These are phyloP conservation scores for Parauchenoglanis punctatus DNA, from an alignment of 2,797 vertebrate genomes.

Conservation along the genomic window DNA sequence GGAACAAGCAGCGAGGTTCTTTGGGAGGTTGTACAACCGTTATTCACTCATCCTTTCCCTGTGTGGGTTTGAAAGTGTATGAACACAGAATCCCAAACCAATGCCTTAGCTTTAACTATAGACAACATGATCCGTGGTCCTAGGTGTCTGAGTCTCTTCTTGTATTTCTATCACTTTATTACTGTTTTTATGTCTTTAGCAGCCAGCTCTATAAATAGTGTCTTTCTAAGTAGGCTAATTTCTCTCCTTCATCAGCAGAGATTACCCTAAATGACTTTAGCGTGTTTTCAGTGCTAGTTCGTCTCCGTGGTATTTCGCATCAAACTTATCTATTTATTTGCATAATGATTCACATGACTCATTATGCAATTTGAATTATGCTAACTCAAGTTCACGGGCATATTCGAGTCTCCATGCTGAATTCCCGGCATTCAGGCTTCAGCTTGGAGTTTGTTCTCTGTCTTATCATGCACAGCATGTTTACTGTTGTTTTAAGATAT, in stretches of 20 bases:
- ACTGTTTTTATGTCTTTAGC: neutral
- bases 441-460: constrained; percentile 1
- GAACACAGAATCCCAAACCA: neutral
- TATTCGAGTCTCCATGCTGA: constrained; percentile 38
- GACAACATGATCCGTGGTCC: neutral
- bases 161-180: neutral
- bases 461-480: neutral
- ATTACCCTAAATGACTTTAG: constrained; percentile 35
- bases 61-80: constrained; percentile 6
- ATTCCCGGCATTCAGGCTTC: constrained; percentile 36
- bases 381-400: constrained; percentile 52
- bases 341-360: constrained; percentile 58
- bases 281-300: constrained; percentile 25
- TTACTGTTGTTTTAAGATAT: constrained; percentile 21
- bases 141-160: neutral
- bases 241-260: constrained; percentile 18
- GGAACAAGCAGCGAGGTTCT: constrained; percentile 69
- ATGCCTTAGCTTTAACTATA: neutral
- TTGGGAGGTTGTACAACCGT: constrained; percentile 62
- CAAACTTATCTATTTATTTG: constrained; percentile 49
- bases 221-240: constrained; percentile 10
- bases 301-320: constrained; percentile 44
- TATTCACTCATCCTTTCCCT: constrained; percentile 46
- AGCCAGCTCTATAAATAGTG: constrained; percentile 13
- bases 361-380: constrained; percentile 59